Conservation (phyloP, 2,113 vertebrate species). For the Rhagologus leucostigma region DNA sequence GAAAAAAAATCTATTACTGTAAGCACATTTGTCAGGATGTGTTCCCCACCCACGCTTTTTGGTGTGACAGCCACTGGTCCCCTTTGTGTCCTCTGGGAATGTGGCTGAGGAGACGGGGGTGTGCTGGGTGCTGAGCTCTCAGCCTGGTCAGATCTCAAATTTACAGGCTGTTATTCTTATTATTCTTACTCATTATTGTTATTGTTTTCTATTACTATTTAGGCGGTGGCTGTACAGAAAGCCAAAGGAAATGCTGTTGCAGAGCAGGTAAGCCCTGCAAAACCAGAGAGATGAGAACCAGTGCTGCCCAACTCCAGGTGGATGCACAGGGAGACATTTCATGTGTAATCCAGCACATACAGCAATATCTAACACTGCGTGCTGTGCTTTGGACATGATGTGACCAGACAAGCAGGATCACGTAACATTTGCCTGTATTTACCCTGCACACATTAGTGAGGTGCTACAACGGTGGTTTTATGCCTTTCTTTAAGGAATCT, state of each 20-base stretch:
- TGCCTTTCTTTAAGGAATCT: background rate
- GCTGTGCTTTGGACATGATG: background rate
- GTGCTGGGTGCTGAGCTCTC: background rate
- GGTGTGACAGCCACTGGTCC: background rate
- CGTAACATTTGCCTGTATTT: background rate
- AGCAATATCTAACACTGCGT: background rate
- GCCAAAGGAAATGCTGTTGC: background rate
- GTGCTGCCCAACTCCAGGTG: background rate
- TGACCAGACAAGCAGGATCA: background rate
- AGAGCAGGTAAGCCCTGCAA: background rate
- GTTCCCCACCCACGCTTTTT: background rate
- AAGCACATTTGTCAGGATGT: constrained; percentile 14
- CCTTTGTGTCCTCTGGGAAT: background rate
- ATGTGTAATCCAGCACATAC: background rate
- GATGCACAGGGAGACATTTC: background rate
- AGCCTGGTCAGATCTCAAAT: background rate
- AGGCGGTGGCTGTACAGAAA: background rate
- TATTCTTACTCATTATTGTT: no score
- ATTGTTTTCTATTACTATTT: background rate
- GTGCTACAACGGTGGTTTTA: background rate
- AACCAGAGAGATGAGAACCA: background rate
- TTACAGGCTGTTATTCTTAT: background rate
- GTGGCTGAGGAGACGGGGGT: background rate
- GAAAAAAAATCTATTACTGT: background rate
- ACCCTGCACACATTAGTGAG: background rate